Evolutionary conservation across 2,888 invertebrate genomes (phyloP), one percentile per base, ranked within the genome.

Genomic region (Lasioglossum zephyrum): DNA sequence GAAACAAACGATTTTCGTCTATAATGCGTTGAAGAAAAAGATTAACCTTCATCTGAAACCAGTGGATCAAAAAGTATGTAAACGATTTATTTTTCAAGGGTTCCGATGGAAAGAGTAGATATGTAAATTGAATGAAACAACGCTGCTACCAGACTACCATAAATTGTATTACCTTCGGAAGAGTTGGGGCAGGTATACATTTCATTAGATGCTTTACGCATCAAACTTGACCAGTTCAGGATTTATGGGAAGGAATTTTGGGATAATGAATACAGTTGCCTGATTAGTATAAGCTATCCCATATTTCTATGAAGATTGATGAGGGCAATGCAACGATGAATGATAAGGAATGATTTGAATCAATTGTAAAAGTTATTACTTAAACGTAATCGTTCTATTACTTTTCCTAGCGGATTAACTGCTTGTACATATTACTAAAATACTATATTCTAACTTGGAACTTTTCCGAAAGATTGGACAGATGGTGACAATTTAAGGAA

Each of bases 241-340:
- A 69, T 36, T 22, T 36, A 69, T 69, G 66, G 9, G 66, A 22
- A 69, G 66, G 39, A 18, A 39, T 36, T 66, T 69, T 36, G 39
- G 36, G 66, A 69, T 69, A 69, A 69, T 69, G 66, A 63, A 39
- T 39, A 69, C 66, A 69, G 66, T 39, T 16, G 18, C 18, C 22
- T 69, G 66, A 69, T 22, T 69, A 22, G 22, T 69, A 36, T 39
- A 36, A 22, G 4, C 36, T 69, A 36, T 36, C 22, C 36, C 22
- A 69, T 36, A 69, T 69, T 69, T 36, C 39, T 1, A 9, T 63
- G 6, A 31, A 63, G 63, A 63, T 63, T 63, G 16, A 63, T 60
- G 26, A 13, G 11, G 60, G 26, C 9, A 4, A 11, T 26, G 5
- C 60, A 60, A 13, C 60, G 60, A 60, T 60, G 60, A 60, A 60